Evolutionary conservation across 2,113 vertebrate genomes (phyloP).

Genomic region (Monarcha castaneiventris): DNA sequence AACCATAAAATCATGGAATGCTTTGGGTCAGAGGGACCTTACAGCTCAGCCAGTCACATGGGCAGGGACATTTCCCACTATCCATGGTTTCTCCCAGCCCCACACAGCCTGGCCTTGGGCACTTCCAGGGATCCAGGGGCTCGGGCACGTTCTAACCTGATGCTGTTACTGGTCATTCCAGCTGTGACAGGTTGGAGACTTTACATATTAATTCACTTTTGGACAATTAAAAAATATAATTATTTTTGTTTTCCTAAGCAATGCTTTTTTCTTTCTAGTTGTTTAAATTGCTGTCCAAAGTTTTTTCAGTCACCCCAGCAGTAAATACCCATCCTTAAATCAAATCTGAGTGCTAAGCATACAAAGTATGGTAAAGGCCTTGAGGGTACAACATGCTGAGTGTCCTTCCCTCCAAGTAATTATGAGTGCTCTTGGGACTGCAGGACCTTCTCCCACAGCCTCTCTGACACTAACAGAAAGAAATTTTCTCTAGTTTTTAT

Average conservation of each 20-base stretch:
- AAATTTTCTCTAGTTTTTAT: background rate
- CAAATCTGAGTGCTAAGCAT: background rate
- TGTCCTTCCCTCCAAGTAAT: background rate
- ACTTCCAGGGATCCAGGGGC: background rate
- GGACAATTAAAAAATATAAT: background rate
- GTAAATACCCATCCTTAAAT: background rate
- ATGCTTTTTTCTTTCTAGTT: background rate
- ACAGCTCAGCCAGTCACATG: background rate
- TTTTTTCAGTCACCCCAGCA: background rate
- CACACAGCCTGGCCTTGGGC: fast-evolving
- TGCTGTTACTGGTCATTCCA: background rate
- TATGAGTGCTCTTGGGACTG: background rate
- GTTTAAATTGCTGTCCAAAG: background rate
- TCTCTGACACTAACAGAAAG: background rate
- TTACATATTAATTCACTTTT: background rate
- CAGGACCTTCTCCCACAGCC: background rate
- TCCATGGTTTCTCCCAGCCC: background rate
- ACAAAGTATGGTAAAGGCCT: background rate
- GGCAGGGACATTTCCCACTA: background rate
- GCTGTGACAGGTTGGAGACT: background rate
- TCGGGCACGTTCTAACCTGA: fast-evolving
- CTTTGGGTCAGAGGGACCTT: background rate
- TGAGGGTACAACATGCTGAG: background rate
- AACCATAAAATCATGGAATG: background rate
- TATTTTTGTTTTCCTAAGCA: background rate